Conservation (phyloP, 2,888 invertebrate genomes). For the Eulithis testata region DNA sequence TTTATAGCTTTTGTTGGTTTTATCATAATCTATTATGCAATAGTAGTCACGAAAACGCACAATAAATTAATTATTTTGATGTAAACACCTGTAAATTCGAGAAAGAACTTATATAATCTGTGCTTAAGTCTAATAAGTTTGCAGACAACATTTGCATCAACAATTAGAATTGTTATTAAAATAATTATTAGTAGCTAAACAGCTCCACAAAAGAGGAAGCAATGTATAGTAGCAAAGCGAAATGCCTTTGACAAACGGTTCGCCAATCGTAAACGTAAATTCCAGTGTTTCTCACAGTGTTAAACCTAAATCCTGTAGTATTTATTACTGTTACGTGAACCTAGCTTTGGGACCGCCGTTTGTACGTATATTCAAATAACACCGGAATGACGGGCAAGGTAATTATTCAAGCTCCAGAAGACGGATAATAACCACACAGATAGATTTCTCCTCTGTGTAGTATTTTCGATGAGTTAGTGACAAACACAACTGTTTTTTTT, state of each 20-base stretch:
- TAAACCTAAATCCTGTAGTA: constrained; percentile 20
- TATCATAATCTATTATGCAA: too few species aligned
- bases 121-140: too few species aligned
- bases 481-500: too few species aligned
- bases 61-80: too few species aligned
- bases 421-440: constrained; percentile 2
- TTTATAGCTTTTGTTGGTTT: too few species aligned
- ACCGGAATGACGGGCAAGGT: constrained; percentile 46
- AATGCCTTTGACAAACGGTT: constrained; percentile 6
- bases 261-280: constrained; percentile 9
- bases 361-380: constrained; percentile 50
- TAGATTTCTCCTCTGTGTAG: too few species aligned
- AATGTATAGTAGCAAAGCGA: not conserved
- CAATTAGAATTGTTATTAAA: too few species aligned
- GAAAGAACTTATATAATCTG: too few species aligned
- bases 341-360: constrained; percentile 38
- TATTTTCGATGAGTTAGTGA: too few species aligned
- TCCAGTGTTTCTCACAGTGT: constrained; percentile 14
- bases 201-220: not conserved
- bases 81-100: too few species aligned
- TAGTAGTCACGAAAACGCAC: too few species aligned
- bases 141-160: too few species aligned
- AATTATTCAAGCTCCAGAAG: constrained; percentile 4
- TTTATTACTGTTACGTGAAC: constrained; percentile 29
- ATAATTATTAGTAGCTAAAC: not conserved